phyloP scores from a whole-genome alignment of 2,888 invertebrate species.

The Platypus cylindrus region DNA sequence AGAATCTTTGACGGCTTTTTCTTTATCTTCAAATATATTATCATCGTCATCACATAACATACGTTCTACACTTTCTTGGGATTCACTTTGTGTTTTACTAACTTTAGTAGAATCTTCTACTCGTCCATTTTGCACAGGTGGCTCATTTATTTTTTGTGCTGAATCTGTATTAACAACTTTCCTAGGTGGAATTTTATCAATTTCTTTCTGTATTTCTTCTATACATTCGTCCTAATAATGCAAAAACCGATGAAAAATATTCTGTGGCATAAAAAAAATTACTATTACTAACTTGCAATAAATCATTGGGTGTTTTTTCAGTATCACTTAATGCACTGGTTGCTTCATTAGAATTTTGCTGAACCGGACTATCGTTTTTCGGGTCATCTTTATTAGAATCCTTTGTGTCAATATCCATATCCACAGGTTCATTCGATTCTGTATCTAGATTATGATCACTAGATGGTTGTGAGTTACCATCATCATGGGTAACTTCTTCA shows the following conservation, averaged over 20 bases:
- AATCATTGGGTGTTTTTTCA: neutral
- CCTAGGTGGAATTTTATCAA: constrained; percentile 10
- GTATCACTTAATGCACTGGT: neutral
- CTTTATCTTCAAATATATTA: neutral
- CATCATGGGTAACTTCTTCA: neutral
- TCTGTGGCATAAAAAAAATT: no score
- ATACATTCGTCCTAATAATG: constrained; percentile 12
- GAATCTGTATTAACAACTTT: constrained; percentile 4
- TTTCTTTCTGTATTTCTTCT: constrained; percentile 14
- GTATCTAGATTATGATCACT: neutral
- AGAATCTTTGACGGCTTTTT: constrained; percentile 9
- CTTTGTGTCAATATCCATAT: no score
- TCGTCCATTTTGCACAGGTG: constrained; percentile 3
- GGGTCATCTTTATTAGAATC: no score
- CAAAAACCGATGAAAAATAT: no score
- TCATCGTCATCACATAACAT: constrained; percentile 8
- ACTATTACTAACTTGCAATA: no score
- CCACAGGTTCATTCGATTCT: neutral
- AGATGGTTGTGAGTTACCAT: neutral
- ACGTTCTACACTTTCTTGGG: constrained; percentile 7
- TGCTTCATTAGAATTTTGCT: constrained; percentile 5
- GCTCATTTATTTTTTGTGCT: neutral
- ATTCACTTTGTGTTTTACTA: constrained; percentile 1
- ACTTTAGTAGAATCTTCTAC: neutral
- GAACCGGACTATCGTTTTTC: no score